Evolutionary conservation across 2,113 vertebrate species (phyloP).

Genomic region (Lontra canadensis): DNA sequence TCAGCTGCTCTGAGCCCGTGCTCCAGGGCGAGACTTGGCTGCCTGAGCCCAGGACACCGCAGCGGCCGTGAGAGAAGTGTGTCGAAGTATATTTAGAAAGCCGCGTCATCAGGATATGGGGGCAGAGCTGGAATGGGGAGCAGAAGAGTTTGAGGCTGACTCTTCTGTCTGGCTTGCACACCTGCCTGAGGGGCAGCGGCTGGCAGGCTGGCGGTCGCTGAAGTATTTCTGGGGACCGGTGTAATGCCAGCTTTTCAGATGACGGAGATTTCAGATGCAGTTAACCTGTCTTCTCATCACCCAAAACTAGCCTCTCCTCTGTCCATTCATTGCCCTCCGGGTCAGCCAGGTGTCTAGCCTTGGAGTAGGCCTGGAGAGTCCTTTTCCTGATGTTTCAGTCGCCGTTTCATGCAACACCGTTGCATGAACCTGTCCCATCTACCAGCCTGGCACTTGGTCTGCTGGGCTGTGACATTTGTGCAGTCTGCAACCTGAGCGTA

Average conservation of each 20-base stretch:
- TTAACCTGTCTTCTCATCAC: background rate
- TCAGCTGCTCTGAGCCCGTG: background rate
- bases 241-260: background rate
- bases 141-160: background rate
- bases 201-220: background rate
- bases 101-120: too few species aligned
- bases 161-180: background rate
- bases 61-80: fast-evolving
- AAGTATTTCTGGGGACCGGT: background rate
- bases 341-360: background rate
- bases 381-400: background rate
- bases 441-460: background rate
- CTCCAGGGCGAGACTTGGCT: fast-evolving
- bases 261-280: background rate
- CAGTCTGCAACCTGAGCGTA: background rate
- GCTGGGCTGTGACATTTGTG: background rate
- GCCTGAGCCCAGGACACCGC: fast-evolving
- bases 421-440: background rate
- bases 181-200: too few species aligned
- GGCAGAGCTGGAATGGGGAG: background rate
- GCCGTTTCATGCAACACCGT: background rate
- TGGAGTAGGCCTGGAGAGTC: too few species aligned
- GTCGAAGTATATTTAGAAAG: background rate
- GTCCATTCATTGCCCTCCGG: background rate
- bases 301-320: background rate